A percentile compares a stretch with the other conserved stretches of the same genome.
These are phyloP conservation scores for Bradypodion ventrale DNA, from an alignment of 2,797 vertebrate species.

Conservation along the genomic window DNA sequence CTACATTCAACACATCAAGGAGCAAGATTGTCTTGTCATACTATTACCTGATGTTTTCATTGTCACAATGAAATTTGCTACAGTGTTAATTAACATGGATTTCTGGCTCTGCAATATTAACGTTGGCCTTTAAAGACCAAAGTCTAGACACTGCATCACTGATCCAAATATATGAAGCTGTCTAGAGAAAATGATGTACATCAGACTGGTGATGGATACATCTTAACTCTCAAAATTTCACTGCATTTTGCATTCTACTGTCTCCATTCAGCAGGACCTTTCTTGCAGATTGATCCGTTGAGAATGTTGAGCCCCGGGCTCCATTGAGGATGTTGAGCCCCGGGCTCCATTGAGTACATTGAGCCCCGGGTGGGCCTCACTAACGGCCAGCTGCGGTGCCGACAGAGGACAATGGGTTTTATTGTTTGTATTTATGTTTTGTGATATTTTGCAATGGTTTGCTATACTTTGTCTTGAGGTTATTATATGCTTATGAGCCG, in stretches of 20 bases:
- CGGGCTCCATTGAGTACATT: too few species aligned
- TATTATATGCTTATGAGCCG: too few species aligned
- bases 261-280: constrained; percentile 2
- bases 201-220: constrained; percentile 43
- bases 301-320: too few species aligned
- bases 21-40: not conserved
- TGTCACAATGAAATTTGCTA: constrained; percentile 11
- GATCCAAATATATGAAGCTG: constrained; percentile 58
- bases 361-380: too few species aligned
- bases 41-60: constrained; percentile 24
- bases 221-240: not conserved
- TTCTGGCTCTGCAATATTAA: constrained; percentile 65
- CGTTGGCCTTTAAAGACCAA: constrained; percentile 58
- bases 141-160: constrained; percentile 75
- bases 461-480: too few species aligned
- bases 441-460: too few species aligned
- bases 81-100: constrained; percentile 54
- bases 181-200: constrained; percentile 59
- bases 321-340: too few species aligned
- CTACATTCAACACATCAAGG: not conserved
- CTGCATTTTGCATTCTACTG: not conserved
- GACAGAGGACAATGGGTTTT: too few species aligned
- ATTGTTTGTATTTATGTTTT: too few species aligned
- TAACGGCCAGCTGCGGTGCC: too few species aligned
- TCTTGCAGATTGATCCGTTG: too few species aligned